A percentile compares a stretch with the other conserved stretches of the same genome.
Conservation (phyloP, 2,113 vertebrate genomes). For the Lepus europaeus region DNA sequence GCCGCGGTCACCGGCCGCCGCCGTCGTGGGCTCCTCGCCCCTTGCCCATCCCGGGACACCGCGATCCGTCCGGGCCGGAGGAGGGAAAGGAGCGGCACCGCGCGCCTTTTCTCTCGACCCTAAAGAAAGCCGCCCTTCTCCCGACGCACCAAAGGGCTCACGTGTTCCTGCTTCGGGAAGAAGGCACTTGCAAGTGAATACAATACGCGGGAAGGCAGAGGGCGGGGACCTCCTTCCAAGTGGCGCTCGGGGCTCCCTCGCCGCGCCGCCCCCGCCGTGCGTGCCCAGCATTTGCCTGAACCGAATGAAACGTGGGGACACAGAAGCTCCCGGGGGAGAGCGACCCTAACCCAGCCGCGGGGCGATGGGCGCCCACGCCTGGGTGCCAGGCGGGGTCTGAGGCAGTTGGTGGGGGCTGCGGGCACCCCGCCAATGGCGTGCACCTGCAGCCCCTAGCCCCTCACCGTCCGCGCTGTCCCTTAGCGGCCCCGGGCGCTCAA, state of each 20-base stretch:
- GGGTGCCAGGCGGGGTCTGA: not conserved
- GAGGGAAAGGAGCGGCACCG: not conserved
- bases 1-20: not conserved
- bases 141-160: not conserved
- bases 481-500: constrained; percentile 60
- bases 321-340: not conserved
- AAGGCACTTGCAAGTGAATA: constrained; percentile 74
- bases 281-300: not conserved
- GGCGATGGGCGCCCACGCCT: not conserved
- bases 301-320: constrained; percentile 12
- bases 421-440: not conserved
- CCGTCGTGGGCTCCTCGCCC: not conserved
- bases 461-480: not conserved
- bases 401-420: rapidly evolving
- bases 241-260: not conserved
- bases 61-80: not conserved
- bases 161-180: not conserved
- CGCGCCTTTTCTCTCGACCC: not conserved
- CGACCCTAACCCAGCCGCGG: not conserved
- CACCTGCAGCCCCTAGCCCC: not conserved
- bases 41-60: not conserved
- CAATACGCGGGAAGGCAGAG: not conserved
- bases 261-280: not conserved
- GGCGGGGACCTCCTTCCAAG: not conserved
- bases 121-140: not conserved